Evolutionary conservation across 2,113 vertebrate genomes (phyloP).

Genomic region (Odontesthes bonariensis): DNA sequence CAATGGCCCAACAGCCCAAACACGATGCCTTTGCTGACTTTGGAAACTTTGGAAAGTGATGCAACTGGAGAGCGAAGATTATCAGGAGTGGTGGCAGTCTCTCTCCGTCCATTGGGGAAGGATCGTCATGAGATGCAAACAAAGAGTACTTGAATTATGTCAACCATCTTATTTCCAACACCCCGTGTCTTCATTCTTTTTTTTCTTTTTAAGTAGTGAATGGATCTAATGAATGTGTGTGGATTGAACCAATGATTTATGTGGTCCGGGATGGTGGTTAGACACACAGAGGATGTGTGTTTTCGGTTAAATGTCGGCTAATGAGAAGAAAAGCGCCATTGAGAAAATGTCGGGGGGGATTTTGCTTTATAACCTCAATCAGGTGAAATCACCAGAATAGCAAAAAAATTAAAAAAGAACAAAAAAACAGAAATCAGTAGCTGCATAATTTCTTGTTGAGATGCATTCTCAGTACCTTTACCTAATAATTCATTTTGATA

Average conservation of each 20-base stretch:
- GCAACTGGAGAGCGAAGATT: conserved; percentile 61
- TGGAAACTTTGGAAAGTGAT: conserved; percentile 98
- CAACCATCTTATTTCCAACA: conserved; percentile 66
- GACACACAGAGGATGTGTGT: conserved; percentile 35
- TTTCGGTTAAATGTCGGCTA: conserved; percentile 12
- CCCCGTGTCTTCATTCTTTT: conserved; percentile 62
- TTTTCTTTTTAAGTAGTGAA: conserved; percentile 23
- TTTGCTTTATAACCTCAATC: conserved; percentile 75
- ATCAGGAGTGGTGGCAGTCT: conserved; percentile 40
- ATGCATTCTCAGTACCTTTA: conserved; percentile 49
- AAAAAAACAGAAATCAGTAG: conserved; percentile 51
- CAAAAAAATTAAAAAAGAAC: conserved; percentile 53
- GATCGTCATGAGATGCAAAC: conserved; percentile 91
- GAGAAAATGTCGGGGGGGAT: conserved; percentile 44
- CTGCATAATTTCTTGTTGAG: conserved; percentile 37
- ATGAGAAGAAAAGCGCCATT: conserved; percentile 42
- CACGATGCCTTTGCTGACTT: conserved; percentile 99
- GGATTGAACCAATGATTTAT: conserved; percentile 73
- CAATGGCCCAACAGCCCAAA: conserved; percentile 90
- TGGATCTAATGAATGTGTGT: conserved; percentile 56
- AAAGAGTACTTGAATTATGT: conserved; percentile 86
- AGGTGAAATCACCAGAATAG: conserved; percentile 69
- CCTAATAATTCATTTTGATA: conserved; percentile 53
- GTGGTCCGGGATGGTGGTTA: conserved; percentile 34
- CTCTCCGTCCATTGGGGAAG: conserved; percentile 84